Conservation (phyloP, 2,888 invertebrate species). For the Caenorhabditis virilis region DNA sequence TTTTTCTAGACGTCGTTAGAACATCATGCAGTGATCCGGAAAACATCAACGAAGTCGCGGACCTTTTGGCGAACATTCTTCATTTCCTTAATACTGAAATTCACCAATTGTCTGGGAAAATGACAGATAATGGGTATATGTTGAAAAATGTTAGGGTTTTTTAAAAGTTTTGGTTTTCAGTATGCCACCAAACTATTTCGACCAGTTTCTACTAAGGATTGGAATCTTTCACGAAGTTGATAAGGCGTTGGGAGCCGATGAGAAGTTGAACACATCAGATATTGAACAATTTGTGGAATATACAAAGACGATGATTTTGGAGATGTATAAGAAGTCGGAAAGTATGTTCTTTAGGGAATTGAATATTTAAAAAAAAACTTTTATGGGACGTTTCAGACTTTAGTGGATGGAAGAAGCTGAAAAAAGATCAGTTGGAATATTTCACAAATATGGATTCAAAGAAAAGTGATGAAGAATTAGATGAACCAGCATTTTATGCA, state of each 20-base stretch:
- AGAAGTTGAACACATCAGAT: constrained; percentile 1
- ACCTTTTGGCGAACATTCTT: constrained; percentile 7
- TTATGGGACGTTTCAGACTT: too few relatives aligned
- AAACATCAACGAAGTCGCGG: constrained; percentile 8
- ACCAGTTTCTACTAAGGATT: neutral
- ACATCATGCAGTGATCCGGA: neutral
- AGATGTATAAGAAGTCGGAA: constrained; percentile 4
- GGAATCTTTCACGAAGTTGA: neutral
- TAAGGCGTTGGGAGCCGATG: constrained; percentile 9
- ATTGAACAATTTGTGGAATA: constrained; percentile 9
- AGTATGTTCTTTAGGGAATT: neutral
- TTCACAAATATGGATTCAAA: neutral
- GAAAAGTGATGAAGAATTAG: constrained; percentile 3
- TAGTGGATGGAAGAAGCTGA: neutral
- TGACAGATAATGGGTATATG: neutral
- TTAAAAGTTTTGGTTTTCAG: constrained; percentile 14
- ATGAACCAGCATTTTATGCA: constrained; percentile 6
- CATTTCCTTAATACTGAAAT: constrained; percentile 21
- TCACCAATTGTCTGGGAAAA: constrained; percentile 1
- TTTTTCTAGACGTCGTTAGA: neutral
- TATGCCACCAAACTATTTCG: neutral
- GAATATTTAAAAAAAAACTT: too few relatives aligned
- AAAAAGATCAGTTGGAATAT: neutral
- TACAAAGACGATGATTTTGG: constrained; percentile 4
- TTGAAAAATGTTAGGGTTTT: constrained; percentile 10